Evolutionary conservation across 2,888 invertebrate species (phyloP).

Genomic region (Rhamnusium bicolor): DNA sequence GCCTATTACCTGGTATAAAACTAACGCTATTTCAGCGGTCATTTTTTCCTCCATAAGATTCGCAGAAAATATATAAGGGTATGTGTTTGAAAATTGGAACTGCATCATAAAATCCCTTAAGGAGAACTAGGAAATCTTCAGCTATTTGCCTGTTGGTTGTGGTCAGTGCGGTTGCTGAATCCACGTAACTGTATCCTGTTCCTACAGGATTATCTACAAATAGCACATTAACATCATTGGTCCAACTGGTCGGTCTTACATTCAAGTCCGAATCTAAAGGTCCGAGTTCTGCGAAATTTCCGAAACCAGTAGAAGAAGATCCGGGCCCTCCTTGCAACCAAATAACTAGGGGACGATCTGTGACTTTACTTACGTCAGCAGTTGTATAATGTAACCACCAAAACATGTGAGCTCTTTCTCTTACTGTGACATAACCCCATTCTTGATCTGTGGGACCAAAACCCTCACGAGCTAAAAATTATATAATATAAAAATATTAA

Average conservation of each 20-base stretch:
- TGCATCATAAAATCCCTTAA: conserved; percentile 79
- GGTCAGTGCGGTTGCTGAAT: conserved; percentile 72
- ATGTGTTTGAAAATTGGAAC: conserved; percentile 81
- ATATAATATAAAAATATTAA: conserved; percentile 22
- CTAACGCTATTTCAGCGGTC: conserved; percentile 86
- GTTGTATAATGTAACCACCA: conserved; percentile 86
- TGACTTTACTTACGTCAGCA: conserved; percentile 73
- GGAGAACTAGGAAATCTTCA: conserved; percentile 81
- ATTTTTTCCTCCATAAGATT: conserved; percentile 96
- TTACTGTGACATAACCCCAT: conserved; percentile 83
- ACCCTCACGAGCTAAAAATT: conserved; percentile 59
- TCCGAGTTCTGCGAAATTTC: conserved; percentile 79
- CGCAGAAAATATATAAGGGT: conserved; percentile 88
- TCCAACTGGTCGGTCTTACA: conserved; percentile 75
- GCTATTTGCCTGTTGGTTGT: conserved; percentile 80
- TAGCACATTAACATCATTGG: conserved; percentile 78
- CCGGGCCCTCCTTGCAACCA: conserved; percentile 84
- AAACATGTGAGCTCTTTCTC: conserved; percentile 86
- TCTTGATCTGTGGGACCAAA: conserved; percentile 80
- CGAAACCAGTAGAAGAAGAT: conserved; percentile 73
- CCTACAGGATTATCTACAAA: conserved; percentile 95
- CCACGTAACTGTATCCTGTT: conserved; percentile 85
- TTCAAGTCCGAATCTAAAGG: conserved; percentile 64
- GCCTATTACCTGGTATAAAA: conserved; percentile 73
- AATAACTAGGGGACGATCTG: conserved; percentile 80